Evolutionary conservation across 2,797 vertebrate genomes (phyloP).

Genomic region (Typhlichthys eigenmanni): DNA sequence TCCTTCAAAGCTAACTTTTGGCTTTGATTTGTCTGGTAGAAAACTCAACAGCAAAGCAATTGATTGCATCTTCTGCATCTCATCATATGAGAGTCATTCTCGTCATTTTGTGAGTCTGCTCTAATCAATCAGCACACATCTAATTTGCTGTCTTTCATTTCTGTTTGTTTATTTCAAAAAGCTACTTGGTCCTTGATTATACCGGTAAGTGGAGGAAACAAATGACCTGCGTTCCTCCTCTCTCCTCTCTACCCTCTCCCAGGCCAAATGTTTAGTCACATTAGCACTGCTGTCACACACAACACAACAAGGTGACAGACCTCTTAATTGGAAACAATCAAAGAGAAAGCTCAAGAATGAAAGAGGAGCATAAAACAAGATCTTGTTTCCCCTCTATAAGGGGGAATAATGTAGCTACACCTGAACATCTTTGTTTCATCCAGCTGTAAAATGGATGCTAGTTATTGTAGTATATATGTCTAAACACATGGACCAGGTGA

Average conservation of each 20-base stretch:
- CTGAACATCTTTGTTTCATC: neutral
- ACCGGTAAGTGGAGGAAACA: neutral
- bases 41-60: too few relatives aligned
- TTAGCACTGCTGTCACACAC: too few relatives aligned
- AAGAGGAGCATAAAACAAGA: neutral
- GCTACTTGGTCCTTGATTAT: neutral
- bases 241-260: neutral
- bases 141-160: neutral
- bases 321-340: neutral
- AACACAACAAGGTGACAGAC: neutral
- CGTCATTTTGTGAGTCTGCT: too few relatives aligned
- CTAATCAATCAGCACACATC: slow-evolving; percentile 21
- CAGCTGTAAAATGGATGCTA: too few relatives aligned
- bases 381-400: neutral
- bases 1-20: too few relatives aligned
- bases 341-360: neutral
- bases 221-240: neutral
- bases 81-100: slow-evolving; percentile 1
- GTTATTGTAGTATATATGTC: too few relatives aligned
- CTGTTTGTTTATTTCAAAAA: slow-evolving; percentile 16
- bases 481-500: too few relatives aligned
- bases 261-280: neutral
- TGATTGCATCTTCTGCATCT: slow-evolving; percentile 18
- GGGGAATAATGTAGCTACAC: neutral
- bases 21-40: too few relatives aligned